These are phyloP conservation scores for Troglohyphantes excavatus DNA, from an alignment of 2,888 invertebrate species.

Conservation along the genomic window DNA sequence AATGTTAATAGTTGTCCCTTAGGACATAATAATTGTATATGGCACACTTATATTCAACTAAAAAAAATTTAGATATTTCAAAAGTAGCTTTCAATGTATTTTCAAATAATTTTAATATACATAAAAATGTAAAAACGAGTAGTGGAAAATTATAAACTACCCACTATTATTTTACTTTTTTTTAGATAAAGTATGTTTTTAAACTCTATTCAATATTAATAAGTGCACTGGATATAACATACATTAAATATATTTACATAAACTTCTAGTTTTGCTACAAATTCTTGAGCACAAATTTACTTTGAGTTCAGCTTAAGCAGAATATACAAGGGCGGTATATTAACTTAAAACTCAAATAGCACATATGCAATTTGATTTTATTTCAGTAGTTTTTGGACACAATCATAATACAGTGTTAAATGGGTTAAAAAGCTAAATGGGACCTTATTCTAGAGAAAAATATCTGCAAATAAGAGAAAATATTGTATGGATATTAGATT, in stretches of 20 bases:
- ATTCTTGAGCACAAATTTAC: background rate
- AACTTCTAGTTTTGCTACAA: background rate
- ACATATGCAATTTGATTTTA: background rate
- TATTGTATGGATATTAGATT: background rate
- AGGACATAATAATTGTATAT: slow-evolving; percentile 39
- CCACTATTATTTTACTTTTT: background rate
- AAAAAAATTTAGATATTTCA: background rate
- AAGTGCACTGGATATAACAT: slow-evolving; percentile 4
- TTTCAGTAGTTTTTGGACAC: background rate
- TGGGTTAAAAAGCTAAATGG: background rate
- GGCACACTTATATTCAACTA: slow-evolving; percentile 22
- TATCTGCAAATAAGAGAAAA: background rate
- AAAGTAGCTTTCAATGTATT: background rate
- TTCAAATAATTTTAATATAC: background rate
- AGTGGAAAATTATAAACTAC: background rate
- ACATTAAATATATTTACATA: background rate
- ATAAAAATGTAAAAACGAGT: slow-evolving; percentile 13
- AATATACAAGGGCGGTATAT: background rate
- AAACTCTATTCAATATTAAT: background rate
- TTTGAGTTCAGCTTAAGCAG: background rate
- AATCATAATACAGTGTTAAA: background rate
- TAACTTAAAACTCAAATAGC: background rate
- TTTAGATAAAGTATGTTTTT: background rate
- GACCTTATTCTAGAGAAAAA: background rate
- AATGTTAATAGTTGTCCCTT: background rate